Percentiles rank a stretch among this genome's conserved stretches.
Evolutionary conservation across 2,113 vertebrate species (phyloP).

Genomic region (Verasper variegatus): DNA sequence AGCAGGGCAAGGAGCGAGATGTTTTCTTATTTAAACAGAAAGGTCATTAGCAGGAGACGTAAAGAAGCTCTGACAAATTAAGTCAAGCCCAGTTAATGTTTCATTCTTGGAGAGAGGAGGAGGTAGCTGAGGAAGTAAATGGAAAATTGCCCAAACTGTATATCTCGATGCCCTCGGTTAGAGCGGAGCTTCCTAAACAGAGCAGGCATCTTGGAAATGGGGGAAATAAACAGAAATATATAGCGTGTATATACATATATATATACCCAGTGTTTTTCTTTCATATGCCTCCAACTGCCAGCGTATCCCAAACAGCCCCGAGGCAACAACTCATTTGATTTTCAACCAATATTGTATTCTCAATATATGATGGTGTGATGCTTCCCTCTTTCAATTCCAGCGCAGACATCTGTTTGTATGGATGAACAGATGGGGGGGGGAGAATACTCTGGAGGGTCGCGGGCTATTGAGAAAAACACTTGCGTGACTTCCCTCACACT

Average conservation of each 20-base stretch:
- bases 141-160: slow-evolving; percentile 34
- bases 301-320: slow-evolving; percentile 58
- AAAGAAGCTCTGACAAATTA: slow-evolving; percentile 73
- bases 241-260: not conserved
- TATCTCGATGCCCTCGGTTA: slow-evolving; percentile 23
- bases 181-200: slow-evolving; percentile 22
- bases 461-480: slow-evolving; percentile 67
- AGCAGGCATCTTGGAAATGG: slow-evolving; percentile 26
- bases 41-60: slow-evolving; percentile 69
- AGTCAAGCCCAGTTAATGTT: slow-evolving; percentile 69
- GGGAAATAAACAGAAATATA: slow-evolving; percentile 49
- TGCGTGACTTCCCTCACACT: slow-evolving; percentile 54
- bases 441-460: slow-evolving; percentile 47
- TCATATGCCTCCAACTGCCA: slow-evolving; percentile 50
- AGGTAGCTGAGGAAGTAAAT: slow-evolving; percentile 39
- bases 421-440: slow-evolving; percentile 63
- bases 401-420: slow-evolving; percentile 71
- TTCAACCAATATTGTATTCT: slow-evolving; percentile 57
- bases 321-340: slow-evolving; percentile 70
- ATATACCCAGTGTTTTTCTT: slow-evolving; percentile 38
- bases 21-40: slow-evolving; percentile 72
- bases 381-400: slow-evolving; percentile 51
- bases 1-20: slow-evolving; percentile 34
- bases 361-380: slow-evolving; percentile 48
- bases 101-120: slow-evolving; percentile 50